phyloP scores from a whole-genome alignment of 2,797 vertebrate genomes.

The Ispidina picta region DNA sequence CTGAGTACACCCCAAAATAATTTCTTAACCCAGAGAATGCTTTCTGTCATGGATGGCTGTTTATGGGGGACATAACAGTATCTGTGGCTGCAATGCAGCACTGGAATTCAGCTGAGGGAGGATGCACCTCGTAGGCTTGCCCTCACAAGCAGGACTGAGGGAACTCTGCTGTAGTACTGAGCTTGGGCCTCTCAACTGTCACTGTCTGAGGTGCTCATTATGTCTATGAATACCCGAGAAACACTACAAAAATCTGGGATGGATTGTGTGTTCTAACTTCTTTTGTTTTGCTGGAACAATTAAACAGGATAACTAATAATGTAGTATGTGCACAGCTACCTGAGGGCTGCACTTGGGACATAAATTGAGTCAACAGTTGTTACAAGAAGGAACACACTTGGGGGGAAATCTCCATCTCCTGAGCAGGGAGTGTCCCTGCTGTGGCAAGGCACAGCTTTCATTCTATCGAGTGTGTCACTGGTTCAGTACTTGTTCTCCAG shows the following conservation, averaged over 20 bases:
- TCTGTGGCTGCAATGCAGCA: neutral
- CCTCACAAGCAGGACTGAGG: neutral
- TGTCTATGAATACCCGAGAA: neutral
- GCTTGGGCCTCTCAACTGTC: neutral
- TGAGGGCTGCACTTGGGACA: neutral
- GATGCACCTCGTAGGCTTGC: neutral
- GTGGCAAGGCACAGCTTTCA: neutral
- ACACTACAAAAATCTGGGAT: neutral
- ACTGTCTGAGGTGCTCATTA: rapidly evolving
- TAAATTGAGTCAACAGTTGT: neutral
- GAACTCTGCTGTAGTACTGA: neutral
- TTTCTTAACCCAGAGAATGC: neutral
- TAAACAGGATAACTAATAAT: neutral
- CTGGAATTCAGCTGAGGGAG: neutral
- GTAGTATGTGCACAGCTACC: rapidly evolving
- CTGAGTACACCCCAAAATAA: conserved; percentile 4
- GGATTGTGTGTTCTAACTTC: neutral
- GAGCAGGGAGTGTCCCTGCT: neutral
- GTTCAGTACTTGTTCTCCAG: neutral
- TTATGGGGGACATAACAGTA: neutral
- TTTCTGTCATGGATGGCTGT: neutral
- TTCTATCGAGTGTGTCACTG: neutral
- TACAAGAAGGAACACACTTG: neutral
- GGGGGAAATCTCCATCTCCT: neutral
- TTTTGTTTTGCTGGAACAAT: neutral